phyloP scores from a whole-genome alignment of 2,113 vertebrate genomes.

The Xiphophorus couchianus region DNA sequence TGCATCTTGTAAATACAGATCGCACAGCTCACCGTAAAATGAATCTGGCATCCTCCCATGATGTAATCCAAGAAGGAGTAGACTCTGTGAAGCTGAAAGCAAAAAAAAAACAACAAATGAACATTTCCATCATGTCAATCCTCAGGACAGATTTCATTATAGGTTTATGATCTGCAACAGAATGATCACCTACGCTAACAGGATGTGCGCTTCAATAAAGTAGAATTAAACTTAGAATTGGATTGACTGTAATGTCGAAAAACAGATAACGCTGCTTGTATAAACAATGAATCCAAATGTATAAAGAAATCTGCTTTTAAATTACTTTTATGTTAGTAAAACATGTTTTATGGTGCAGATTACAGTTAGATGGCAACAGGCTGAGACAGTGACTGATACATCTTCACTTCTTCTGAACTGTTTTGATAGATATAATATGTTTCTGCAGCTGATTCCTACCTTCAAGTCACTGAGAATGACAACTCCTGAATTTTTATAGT shows the following conservation, averaged over 20 bases:
- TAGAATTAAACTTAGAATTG: background rate
- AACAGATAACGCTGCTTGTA: background rate
- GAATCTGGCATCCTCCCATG: slow-evolving; percentile 98
- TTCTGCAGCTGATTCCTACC: slow-evolving; percentile 75
- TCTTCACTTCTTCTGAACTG: too few species aligned
- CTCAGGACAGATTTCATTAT: slow-evolving; percentile 8
- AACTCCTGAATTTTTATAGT: slow-evolving; percentile 93
- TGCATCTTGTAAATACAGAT: slow-evolving; percentile 12
- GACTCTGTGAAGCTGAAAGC: slow-evolving; percentile 89
- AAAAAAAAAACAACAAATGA: slow-evolving; percentile 1
- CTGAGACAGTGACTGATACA: background rate
- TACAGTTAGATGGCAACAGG: background rate
- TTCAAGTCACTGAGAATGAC: slow-evolving; percentile 90
- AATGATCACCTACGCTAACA: background rate
- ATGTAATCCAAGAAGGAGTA: slow-evolving; percentile 97
- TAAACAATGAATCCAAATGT: background rate
- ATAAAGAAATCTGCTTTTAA: background rate
- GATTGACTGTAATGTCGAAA: background rate
- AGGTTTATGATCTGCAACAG: background rate
- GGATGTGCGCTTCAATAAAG: background rate
- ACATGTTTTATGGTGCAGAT: background rate
- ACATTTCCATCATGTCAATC: slow-evolving; percentile 18
- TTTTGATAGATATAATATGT: background rate
- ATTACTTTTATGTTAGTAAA: background rate
- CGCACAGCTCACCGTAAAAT: slow-evolving; percentile 89